phyloP scores from a whole-genome alignment of 1,140 invertebrate species.

The Babylonia areolata region DNA sequence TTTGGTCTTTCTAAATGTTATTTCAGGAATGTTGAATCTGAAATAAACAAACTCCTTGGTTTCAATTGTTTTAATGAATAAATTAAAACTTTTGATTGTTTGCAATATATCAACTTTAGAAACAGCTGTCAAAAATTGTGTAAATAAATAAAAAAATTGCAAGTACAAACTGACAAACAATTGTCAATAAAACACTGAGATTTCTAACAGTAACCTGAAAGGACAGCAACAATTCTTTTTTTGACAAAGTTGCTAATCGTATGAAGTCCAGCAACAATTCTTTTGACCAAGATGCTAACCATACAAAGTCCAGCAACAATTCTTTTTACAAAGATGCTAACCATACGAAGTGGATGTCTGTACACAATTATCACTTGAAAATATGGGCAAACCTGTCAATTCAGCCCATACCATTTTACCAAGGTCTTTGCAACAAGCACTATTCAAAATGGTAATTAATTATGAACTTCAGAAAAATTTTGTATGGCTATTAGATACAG shows the following conservation, averaged over 20 bases:
- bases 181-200: constrained; percentile 3
- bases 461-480: background rate
- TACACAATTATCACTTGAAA: background rate
- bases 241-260: background rate
- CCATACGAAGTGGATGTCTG: background rate
- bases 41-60: constrained; percentile 11
- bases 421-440: background rate
- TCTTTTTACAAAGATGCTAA: background rate
- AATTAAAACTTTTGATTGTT: constrained; percentile 40
- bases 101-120: constrained; percentile 9
- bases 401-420: background rate
- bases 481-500: background rate
- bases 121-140: constrained; percentile 8
- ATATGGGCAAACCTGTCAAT: background rate
- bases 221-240: background rate
- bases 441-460: too few relatives aligned
- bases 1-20: too few relatives aligned
- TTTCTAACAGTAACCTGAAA: background rate
- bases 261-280: too few relatives aligned
- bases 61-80: constrained; percentile 40
- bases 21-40: constrained; percentile 6
- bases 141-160: constrained; percentile 5
- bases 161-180: constrained; percentile 12
- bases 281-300: background rate
- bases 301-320: background rate